Evolutionary conservation across 2,888 invertebrate genomes (phyloP).

Genomic region (Fragum sueziense): DNA sequence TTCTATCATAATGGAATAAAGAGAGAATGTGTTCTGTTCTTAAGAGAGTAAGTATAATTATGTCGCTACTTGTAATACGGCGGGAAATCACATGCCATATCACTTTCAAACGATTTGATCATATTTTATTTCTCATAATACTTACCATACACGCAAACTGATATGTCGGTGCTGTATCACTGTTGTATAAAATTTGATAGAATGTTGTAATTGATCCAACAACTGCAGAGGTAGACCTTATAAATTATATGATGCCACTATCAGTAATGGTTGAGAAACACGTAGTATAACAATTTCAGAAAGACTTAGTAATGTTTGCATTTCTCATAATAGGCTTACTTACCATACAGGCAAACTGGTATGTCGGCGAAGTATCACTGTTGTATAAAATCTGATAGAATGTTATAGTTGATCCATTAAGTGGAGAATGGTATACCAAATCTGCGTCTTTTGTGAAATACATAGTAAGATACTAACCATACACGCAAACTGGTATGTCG

Average conservation of each 20-base stretch:
- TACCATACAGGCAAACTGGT: too few relatives aligned
- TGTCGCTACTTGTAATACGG: conserved; percentile 16
- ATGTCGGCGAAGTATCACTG: too few relatives aligned
- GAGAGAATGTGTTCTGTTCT: too few relatives aligned
- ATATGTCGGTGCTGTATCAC: not conserved
- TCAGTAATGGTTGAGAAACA: conserved; percentile 20
- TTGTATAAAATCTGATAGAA: conserved; percentile 52
- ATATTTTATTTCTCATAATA: too few relatives aligned
- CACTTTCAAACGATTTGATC: too few relatives aligned
- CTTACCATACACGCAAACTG: conserved; percentile 20
- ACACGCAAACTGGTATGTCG: conserved; percentile 20
- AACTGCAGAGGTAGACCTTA: conserved; percentile 21
- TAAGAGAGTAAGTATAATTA: too few relatives aligned
- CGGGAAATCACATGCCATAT: conserved; percentile 5
- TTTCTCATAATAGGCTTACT: too few relatives aligned
- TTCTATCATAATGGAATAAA: too few relatives aligned
- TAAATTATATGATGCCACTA: conserved; percentile 34
- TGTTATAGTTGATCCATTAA: conserved; percentile 11
- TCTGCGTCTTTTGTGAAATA: not conserved
- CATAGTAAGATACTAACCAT: conserved; percentile 20
- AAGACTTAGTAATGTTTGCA: not conserved
- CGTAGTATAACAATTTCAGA: not conserved
- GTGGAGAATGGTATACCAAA: too few relatives aligned
- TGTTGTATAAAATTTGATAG: conserved; percentile 54
- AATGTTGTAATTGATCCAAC: conserved; percentile 21